Conservation (phyloP, 2,888 invertebrate species). For the Crepidodera aurea region DNA sequence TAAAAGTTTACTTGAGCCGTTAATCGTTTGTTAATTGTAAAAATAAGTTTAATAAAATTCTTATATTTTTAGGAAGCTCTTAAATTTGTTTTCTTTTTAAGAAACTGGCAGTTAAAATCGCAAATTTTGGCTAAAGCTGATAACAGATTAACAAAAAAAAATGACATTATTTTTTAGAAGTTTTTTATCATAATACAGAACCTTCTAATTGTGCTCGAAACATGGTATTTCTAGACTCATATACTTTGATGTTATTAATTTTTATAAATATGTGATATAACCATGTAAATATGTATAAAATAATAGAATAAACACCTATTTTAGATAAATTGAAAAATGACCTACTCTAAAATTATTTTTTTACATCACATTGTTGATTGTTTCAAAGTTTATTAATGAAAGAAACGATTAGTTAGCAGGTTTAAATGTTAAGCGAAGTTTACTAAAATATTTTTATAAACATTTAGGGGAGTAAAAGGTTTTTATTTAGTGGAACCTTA, state of each 20-base stretch:
- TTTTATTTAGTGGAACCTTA: background rate
- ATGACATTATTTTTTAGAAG: background rate
- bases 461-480: conserved; percentile 9
- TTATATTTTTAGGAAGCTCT: too few relatives aligned
- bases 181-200: background rate
- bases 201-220: background rate
- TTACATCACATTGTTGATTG: conserved; percentile 41
- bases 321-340: conserved; percentile 4
- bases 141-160: too few relatives aligned
- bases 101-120: too few relatives aligned
- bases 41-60: too few relatives aligned
- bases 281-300: conserved; percentile 25
- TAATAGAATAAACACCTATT: conserved; percentile 15
- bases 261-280: conserved; percentile 14
- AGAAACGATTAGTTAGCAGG: conserved; percentile 13
- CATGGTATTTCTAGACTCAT: background rate
- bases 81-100: too few relatives aligned
- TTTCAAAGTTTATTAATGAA: conserved; percentile 34
- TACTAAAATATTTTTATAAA: conserved; percentile 20
- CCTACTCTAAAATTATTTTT: conserved; percentile 39
- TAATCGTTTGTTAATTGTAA: too few relatives aligned
- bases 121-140: too few relatives aligned
- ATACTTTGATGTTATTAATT: conserved; percentile 5
- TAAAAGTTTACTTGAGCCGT: too few relatives aligned
- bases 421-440: conserved; percentile 1